phyloP scores from a whole-genome alignment of 2,888 invertebrate genomes.

The Drepana falcataria region DNA sequence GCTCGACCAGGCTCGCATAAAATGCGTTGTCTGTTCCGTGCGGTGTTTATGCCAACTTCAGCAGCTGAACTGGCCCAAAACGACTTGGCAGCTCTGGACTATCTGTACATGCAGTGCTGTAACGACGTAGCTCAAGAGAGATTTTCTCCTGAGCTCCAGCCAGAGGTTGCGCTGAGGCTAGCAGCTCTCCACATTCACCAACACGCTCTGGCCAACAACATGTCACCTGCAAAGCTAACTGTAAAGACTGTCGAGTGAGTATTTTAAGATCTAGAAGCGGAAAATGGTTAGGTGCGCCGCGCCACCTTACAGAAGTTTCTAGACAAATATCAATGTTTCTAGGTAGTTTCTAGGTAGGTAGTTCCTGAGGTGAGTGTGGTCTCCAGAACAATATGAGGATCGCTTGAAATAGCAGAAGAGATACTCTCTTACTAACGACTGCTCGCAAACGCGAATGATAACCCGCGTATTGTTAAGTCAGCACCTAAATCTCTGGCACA shows the following conservation, averaged over 20 bases:
- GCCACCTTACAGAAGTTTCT: no score
- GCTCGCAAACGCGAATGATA: no score
- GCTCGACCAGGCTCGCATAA: constrained; percentile 94
- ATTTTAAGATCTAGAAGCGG: not conserved
- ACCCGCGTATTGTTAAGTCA: no score
- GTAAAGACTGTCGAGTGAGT: constrained; percentile 93
- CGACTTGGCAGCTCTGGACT: constrained; percentile 92
- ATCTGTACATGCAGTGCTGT: constrained; percentile 93
- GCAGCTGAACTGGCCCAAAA: constrained; percentile 89
- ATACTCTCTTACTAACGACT: no score
- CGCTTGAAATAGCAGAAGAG: no score
- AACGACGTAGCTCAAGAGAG: constrained; percentile 95
- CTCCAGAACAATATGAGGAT: no score
- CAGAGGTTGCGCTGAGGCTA: constrained; percentile 90
- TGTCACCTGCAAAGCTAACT: constrained; percentile 87
- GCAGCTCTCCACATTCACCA: constrained; percentile 95
- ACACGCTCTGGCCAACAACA: constrained; percentile 89
- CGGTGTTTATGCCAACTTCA: constrained; percentile 92
- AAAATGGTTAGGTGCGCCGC: no score
- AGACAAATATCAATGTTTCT: no score
- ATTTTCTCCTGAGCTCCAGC: constrained; percentile 90
- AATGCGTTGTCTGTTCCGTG: constrained; percentile 91
- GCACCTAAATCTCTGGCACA: no score
- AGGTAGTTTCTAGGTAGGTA: no score
- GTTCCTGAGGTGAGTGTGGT: no score